Percentiles rank a stretch among this genome's conserved stretches.
Conservation (phyloP, 1,140 invertebrate genomes). For the Rhopalosiphum maidis region DNA sequence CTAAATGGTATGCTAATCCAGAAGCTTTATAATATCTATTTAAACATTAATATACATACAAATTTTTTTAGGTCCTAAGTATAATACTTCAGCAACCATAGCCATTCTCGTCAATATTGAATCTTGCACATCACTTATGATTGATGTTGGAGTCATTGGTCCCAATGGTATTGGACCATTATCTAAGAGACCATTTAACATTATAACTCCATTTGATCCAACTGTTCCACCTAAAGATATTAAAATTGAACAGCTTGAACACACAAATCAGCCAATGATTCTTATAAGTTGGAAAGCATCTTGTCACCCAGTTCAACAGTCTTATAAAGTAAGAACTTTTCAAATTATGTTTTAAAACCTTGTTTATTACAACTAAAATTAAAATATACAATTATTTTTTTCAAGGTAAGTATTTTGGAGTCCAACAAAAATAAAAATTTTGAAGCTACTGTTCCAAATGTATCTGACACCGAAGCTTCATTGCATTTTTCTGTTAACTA, state of each 20-base stretch:
- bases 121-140: conserved; percentile 76
- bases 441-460: conserved; percentile 42
- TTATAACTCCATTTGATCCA: conserved; percentile 71
- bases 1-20: conserved; percentile 59
- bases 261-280: conserved; percentile 62
- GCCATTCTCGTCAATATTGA: conserved; percentile 70
- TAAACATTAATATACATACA: conserved; percentile 54
- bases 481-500: conserved; percentile 66
- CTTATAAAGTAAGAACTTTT: conserved; percentile 67
- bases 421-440: conserved; percentile 67
- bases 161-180: conserved; percentile 72
- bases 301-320: conserved; percentile 65
- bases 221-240: conserved; percentile 70
- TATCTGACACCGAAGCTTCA: conserved; percentile 29
- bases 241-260: conserved; percentile 61
- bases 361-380: not conserved
- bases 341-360: not conserved
- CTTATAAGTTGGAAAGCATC: conserved; percentile 65
- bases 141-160: conserved; percentile 74
- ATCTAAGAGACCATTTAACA: conserved; percentile 64
- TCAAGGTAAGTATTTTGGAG: conserved; percentile 63
- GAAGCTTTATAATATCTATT: conserved; percentile 59
- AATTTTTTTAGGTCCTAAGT: conserved; percentile 64
- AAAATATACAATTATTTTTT: not conserved
- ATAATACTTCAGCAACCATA: conserved; percentile 68